Percentiles rank a stretch among this genome's conserved stretches.
Conservation (phyloP, 2,797 vertebrate genomes). For the Ctenopoma multispine region DNA sequence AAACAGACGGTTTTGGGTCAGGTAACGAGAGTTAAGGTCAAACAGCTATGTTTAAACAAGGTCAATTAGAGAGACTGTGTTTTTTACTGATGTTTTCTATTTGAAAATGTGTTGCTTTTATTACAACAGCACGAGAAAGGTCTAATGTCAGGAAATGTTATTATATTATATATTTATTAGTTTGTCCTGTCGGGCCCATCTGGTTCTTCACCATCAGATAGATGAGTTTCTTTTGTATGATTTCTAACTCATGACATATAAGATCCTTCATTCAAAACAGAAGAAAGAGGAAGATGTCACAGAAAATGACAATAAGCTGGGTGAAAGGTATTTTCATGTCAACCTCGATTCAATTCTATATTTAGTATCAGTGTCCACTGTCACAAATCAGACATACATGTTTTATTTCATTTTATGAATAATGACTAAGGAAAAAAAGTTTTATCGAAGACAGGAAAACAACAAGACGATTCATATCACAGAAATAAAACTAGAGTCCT, state of each 20-base stretch:
- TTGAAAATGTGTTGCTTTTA: slow-evolving; percentile 11
- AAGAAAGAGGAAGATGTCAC: neutral
- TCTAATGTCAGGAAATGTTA: slow-evolving; percentile 15
- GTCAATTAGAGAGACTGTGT: slow-evolving; percentile 6
- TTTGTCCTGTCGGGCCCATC: slow-evolving; percentile 6
- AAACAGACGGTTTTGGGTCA: slow-evolving; percentile 19
- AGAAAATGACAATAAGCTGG: neutral
- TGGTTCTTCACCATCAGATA: slow-evolving; percentile 7
- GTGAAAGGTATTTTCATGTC: slow-evolving; percentile 3
- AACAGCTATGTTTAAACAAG: slow-evolving; percentile 29
- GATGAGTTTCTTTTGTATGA: slow-evolving; percentile 8
- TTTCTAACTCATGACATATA: slow-evolving; percentile 1
- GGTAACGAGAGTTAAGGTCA: slow-evolving; percentile 18
- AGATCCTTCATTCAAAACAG: slow-evolving; percentile 7
- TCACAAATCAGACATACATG: slow-evolving; percentile 1
- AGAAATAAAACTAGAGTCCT: neutral
- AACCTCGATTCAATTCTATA: neutral
- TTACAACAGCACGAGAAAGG: neutral
- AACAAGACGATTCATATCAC: neutral
- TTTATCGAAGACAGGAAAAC: neutral
- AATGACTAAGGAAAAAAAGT: neutral
- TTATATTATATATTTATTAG: slow-evolving; percentile 15
- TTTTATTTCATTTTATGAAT: neutral
- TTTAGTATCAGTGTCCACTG: neutral
- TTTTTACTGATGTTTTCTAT: slow-evolving; percentile 14